Base-by-base conservation (phyloP, 2,888 invertebrate genomes). In the Galeopsomyia nigrocyanea region DNA sequence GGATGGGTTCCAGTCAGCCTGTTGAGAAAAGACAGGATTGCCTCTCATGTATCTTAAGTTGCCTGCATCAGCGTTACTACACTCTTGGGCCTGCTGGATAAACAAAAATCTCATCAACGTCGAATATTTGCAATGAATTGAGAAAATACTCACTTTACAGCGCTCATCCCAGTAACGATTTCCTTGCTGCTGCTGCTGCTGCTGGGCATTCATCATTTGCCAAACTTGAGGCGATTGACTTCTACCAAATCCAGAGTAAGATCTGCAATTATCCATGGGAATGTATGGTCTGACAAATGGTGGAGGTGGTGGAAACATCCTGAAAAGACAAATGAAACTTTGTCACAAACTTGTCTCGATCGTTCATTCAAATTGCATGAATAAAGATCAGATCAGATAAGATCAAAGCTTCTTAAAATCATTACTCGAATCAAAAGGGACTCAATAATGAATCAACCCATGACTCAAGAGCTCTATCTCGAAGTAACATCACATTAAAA, bases 381-480 rank as follows among this genome's bases (percentile, higher is more conserved):
- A 39, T 39, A 39, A 39, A 39, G 39, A 39, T 39, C 10, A 13
- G 7, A 39, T 84, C 84, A 84, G 83, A 84, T 84, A 84, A 84
- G 84, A 84, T 84, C 84, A 84, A 84, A 84, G 80, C 76, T 81
- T 78, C 73, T 62, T 58, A 68, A 21, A 3, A 16, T 84, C 84
- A 84, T 76, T 66, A 78, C 82, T 76, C 81, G 79, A 83, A 81
- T 84, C 82, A 66, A 73, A 80, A 76, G 79, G 84, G 82, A 82
- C 68, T 78, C 75, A 53, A 7, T 39, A 71, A 58, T 65, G 57
- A 78, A 78, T 84, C 84, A 56, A 84, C 84, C 79, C 75, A 79
- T 74, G 83, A 84, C 81, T 84, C 83, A 13, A 84, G 76, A 79
- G 80, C 80, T 84, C 84, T 64, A 57, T 80, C 83, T 84, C 84